These are phyloP conservation scores for Gnathonemus longibarbis DNA, from an alignment of 2,113 vertebrate species.

Conservation along the genomic window DNA sequence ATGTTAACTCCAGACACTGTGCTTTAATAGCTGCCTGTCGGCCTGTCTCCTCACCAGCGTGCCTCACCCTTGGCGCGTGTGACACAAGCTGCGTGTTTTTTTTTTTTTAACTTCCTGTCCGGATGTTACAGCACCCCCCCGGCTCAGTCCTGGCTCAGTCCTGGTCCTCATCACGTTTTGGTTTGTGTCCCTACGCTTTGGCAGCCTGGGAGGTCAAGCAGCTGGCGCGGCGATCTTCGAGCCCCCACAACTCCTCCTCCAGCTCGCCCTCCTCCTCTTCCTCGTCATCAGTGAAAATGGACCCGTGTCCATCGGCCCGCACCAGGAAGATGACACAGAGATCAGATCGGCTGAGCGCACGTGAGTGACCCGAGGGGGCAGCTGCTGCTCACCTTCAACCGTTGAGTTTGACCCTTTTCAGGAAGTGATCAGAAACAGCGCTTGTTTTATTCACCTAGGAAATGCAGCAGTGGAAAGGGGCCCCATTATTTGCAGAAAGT, in stretches of 20 bases:
- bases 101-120: neutral
- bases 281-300: slow-evolving; percentile 65
- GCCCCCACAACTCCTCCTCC: slow-evolving; percentile 65
- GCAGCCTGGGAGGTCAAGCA: slow-evolving; percentile 70
- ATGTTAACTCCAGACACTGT: neutral
- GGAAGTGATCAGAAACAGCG: neutral
- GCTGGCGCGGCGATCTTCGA: slow-evolving; percentile 51
- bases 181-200: slow-evolving; percentile 8
- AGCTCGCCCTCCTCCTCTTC: slow-evolving; percentile 60
- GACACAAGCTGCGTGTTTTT: neutral
- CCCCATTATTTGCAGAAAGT: neutral
- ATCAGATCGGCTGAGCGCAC: slow-evolving; percentile 76
- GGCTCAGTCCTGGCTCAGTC: neutral
- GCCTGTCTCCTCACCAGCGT: neutral
- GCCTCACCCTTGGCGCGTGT: neutral
- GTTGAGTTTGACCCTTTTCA: neutral
- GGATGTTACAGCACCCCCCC: neutral
- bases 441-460: neutral
- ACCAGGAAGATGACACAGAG: slow-evolving; percentile 80
- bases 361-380: slow-evolving; percentile 56
- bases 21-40: neutral
- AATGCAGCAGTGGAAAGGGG: neutral
- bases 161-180: neutral
- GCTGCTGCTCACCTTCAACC: neutral
- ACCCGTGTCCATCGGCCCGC: slow-evolving; percentile 63